Evolutionary conservation across 2,888 invertebrate species (phyloP).

Genomic region (Catocala nupta): DNA sequence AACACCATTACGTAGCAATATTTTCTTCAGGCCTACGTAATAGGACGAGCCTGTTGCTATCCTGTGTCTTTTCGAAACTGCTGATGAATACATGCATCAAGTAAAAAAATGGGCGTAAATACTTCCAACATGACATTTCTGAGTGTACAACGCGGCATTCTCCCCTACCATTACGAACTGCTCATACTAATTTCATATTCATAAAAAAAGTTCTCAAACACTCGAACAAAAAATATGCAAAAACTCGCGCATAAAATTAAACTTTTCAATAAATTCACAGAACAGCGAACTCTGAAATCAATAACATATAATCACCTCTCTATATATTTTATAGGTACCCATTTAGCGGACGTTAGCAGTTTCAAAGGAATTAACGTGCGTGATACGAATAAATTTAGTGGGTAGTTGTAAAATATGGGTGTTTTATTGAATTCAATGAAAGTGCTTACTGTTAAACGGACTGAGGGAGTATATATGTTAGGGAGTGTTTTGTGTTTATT

Average conservation of each 20-base stretch:
- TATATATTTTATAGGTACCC: constrained; percentile 55
- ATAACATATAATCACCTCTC: constrained; percentile 50
- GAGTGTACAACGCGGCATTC: too few species aligned
- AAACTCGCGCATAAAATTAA: constrained; percentile 5
- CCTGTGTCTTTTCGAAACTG: too few species aligned
- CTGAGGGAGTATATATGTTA: constrained; percentile 18
- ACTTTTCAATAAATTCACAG: constrained; percentile 42
- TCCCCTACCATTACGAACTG: too few species aligned
- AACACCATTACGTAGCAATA: too few species aligned
- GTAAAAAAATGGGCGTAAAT: too few species aligned
- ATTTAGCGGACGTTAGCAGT: constrained; percentile 48
- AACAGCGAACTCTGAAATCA: constrained; percentile 39
- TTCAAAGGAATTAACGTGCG: constrained; percentile 46
- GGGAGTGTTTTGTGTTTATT: constrained; percentile 14
- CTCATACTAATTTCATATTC: too few species aligned
- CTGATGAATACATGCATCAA: too few species aligned
- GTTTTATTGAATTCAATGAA: constrained; percentile 45
- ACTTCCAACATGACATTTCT: too few species aligned
- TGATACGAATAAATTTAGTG: constrained; percentile 46
- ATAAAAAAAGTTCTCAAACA: not conserved
- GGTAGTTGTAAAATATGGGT: constrained; percentile 24
- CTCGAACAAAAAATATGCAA: not conserved
- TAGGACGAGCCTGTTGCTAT: too few species aligned
- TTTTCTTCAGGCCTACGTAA: too few species aligned
- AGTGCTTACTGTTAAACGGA: constrained; percentile 20